These are phyloP conservation scores for Sinocyclocheilus rhinocerous DNA, from an alignment of 2,113 vertebrate species.

Conservation along the genomic window DNA sequence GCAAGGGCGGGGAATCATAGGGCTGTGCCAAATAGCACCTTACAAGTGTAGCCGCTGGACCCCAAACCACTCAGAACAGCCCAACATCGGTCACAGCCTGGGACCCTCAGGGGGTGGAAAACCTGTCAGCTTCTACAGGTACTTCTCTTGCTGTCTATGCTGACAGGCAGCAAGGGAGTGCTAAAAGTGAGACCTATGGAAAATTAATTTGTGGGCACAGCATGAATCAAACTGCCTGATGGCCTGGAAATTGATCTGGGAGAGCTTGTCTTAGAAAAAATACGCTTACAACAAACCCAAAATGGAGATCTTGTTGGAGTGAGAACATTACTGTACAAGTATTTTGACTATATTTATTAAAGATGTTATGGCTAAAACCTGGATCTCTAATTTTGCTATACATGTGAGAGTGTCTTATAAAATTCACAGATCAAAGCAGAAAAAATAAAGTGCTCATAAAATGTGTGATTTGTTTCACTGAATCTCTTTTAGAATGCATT, in stretches of 20 bases:
- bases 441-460: background rate
- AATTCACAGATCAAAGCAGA: background rate
- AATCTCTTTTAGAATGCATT: background rate
- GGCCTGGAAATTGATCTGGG: constrained; percentile 50
- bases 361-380: background rate
- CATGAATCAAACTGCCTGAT: constrained; percentile 66
- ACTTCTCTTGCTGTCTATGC: constrained; percentile 58
- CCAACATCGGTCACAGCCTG: constrained; percentile 18
- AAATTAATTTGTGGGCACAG: constrained; percentile 67
- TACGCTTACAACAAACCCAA: background rate
- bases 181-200: constrained; percentile 64
- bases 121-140: constrained; percentile 63
- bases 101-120: constrained; percentile 56
- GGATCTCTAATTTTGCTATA: background rate
- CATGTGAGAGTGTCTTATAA: background rate
- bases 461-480: background rate
- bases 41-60: background rate
- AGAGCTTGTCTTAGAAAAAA: constrained; percentile 38
- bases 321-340: background rate
- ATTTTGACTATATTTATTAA: constrained; percentile 23
- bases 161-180: constrained; percentile 66
- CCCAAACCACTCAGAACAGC: constrained; percentile 2
- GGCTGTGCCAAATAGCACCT: background rate
- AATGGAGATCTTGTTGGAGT: background rate
- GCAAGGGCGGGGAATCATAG: background rate